phyloP scores from a whole-genome alignment of 2,888 invertebrate genomes.

The Sipunculus nudus region DNA sequence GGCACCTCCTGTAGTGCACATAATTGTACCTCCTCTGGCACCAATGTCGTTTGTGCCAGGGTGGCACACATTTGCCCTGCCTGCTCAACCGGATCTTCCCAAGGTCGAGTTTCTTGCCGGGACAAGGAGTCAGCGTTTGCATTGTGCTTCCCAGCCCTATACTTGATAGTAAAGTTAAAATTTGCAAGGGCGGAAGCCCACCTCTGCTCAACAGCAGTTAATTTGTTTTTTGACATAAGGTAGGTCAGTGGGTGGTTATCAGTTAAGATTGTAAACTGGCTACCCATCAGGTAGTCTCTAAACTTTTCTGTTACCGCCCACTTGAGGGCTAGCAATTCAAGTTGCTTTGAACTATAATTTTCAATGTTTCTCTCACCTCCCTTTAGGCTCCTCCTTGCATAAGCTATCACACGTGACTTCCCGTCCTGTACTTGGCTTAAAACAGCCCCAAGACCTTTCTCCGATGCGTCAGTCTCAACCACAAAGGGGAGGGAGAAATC shows the following conservation, averaged over 20 bases:
- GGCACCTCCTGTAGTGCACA: too few species aligned
- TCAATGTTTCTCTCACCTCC: neutral
- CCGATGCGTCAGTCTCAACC: too few species aligned
- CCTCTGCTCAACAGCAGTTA: neutral
- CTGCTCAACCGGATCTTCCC: too few species aligned
- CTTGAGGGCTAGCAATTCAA: neutral
- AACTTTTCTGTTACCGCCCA: neutral
- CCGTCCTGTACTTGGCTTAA: too few species aligned
- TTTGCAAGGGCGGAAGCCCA: neutral
- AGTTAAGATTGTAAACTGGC: neutral
- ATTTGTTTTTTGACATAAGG: neutral
- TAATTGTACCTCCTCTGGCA: too few species aligned
- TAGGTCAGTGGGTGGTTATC: conserved; percentile 5
- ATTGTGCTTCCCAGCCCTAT: neutral
- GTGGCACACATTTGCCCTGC: too few species aligned
- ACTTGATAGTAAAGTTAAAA: conserved; percentile 4
- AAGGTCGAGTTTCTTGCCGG: too few species aligned
- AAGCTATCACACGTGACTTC: neutral
- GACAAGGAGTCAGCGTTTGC: conserved; percentile 4
- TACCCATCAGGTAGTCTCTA: neutral
- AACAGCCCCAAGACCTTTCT: too few species aligned
- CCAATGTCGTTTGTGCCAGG: too few species aligned
- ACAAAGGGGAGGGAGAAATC: too few species aligned
- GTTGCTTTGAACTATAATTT: neutral
- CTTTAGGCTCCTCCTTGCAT: neutral